Evolutionary conservation across 1,140 invertebrate species (phyloP), one percentile per base, ranked within the genome.

Genomic region (Stegodyphus dumicola): DNA sequence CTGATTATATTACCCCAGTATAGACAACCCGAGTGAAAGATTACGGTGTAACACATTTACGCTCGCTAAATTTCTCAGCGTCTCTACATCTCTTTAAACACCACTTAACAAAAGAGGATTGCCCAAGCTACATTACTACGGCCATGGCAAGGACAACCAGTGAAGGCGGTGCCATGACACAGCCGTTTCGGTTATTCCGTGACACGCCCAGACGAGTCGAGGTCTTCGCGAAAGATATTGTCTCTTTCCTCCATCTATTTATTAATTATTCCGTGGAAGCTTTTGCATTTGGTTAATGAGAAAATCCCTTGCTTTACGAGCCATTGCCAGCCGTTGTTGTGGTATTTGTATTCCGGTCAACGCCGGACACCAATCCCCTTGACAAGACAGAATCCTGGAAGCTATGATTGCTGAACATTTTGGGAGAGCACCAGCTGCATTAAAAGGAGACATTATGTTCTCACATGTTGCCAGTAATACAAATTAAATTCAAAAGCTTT

Each of bases 201-300:
- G 71, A 74, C 74, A 76, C 74, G 54, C 74, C 74, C 74, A 76
- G 13, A 18, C 51, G 74, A 49, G 74, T 18, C 13, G 13, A 64
- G 74, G 53, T 64, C 9, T 13, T 15, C 7, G 56, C 33, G 49
- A 49, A 11, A 56, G 53, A 60, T 48, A 65, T 10, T 76, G 74
- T 76, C 71, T 15, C 49, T 17, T 15, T 15, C 13, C 13, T 10
- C 54, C 74, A 76, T 76, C 56, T 76, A 49, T 64, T 76, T 76
- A 76, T 64, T 76, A 76, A 76, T 76, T 64, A 76, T 76, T 76
- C 74, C 10, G 18, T 6, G 53, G 17, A 17, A 33, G 18, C 33
- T 49, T 49, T 64, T 33, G 74, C 74, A 76, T 60, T 64, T 76
- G 18, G 7, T 33, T 76, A 56, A 76, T 76, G 74, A 76, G 17